Conservation (phyloP, 2,888 invertebrate genomes). For the Lypha dubia region DNA sequence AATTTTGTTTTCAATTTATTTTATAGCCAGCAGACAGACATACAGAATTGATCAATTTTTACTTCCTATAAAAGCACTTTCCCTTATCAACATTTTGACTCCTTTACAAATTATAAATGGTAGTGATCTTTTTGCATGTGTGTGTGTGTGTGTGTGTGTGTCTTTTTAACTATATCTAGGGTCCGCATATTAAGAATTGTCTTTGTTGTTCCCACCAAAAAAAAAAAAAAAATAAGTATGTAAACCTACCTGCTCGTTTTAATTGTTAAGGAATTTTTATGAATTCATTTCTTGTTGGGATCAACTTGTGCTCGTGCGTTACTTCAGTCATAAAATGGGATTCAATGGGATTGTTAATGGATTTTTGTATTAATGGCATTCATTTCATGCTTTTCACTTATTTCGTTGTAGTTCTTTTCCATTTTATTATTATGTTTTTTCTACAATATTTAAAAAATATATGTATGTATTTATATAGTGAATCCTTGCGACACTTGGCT, state of each 20-base stretch:
- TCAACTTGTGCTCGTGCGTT: conserved; percentile 33
- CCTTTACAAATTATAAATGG: conserved; percentile 66
- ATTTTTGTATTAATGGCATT: conserved; percentile 69
- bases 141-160: not conserved
- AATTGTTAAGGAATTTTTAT: conserved; percentile 61
- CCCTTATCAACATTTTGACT: conserved; percentile 55
- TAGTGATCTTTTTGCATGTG: not conserved
- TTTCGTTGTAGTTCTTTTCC: conserved; percentile 26
- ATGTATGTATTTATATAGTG: conserved; percentile 16
- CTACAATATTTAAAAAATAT: not conserved
- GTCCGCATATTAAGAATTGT: conserved; percentile 6
- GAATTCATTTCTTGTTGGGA: conserved; percentile 31
- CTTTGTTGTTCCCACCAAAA: not conserved
- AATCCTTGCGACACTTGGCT: conserved; percentile 60
- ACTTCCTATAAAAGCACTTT: conserved; percentile 58
- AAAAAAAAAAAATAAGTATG: not conserved
- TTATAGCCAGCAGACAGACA: not conserved
- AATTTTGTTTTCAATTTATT: conserved; percentile 14
- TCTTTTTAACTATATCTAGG: conserved; percentile 21
- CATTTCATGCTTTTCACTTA: conserved; percentile 62
- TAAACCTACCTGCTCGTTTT: conserved; percentile 60
- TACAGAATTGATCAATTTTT: conserved; percentile 26
- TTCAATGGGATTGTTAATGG: conserved; percentile 68
- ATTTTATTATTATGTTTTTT: not conserved
- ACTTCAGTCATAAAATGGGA: conserved; percentile 36